Base-by-base conservation (phyloP, 2,888 invertebrate genomes). In the Lithophane semibrunnea region DNA sequence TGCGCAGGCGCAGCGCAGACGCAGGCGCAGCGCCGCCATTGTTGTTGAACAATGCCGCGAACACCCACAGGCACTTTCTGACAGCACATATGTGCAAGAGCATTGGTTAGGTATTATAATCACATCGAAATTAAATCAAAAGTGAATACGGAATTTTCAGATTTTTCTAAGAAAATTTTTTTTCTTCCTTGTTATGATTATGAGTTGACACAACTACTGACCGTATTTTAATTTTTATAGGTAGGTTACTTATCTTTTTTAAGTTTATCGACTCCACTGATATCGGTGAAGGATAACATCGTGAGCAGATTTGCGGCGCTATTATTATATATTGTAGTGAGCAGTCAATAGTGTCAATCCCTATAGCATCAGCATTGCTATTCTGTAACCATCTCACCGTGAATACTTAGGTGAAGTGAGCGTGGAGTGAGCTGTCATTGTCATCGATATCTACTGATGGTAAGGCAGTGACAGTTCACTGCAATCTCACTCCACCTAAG, bases 31-130 rank as follows among this genome's bases (percentile, higher is more conserved):
- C n/a, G 90, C 86, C 85, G 84, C 94, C 89, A 95, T 96, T 96
- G 95, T 96, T 92, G 90, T 90, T 78, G 90, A 95, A 96, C 96
- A 96, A 96, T 96, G 92, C 87, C 73, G 79, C 80, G 75, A 79
- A 92, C 95, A 93, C 95, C 95, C 92, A 95, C 95, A 82, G 87
- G 89, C 88, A 89, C 90, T 91, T 89, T 91, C 91, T 91, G 92
- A 88, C 87, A 90, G 84, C 83, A 73, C 66, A 89, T 89, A 88
- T 89, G 88, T 89, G 91, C 93, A 91, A 92, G 92, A 92, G 92
- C 89, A 88, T 81, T 61, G 49, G 37, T 37, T 37, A 37, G 60
- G 60, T 42, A 66, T 44, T 83, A 58, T 75, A 66, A 79, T 68
- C 75, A 60, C 58, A 24, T 75, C 52, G 42, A 16, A 64, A 64